Evolutionary conservation across 2,113 vertebrate species (phyloP), one percentile per base, ranked within the genome.

Genomic region (Dipodomys stephensi): DNA sequence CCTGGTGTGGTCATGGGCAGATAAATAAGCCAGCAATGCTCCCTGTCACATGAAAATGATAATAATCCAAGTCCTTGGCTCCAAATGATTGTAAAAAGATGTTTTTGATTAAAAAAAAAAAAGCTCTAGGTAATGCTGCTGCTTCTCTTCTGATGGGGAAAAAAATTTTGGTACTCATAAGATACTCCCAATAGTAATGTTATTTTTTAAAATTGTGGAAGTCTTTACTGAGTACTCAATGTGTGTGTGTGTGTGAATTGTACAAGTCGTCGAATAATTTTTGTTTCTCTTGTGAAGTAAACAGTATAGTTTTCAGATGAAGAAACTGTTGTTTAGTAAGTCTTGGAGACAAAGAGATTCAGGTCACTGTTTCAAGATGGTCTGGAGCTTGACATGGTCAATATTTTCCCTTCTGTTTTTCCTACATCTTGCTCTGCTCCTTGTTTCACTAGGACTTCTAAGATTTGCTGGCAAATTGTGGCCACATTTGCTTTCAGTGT

Each of bases 401-500:
- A 91, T 85, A 64, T 76, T 80, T 95, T 92, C 57, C 60, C 35
- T 79, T 90, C 72, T 11, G 28, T 62, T 68, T 35, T 67, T 32
- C 65, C 12, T 76, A 16, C 25, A 44, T 73, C 73, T 73, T 94
- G 18, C 49, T 76, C 82, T 93, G 76, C 83, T 65, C 65, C 35
- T 23, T 35, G n/a, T 76, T 94, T 87, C 82, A 35, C 39, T 23
- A 73, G 72, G 27, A 16, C 60, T 77, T 74, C 74, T 85, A 76
- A 49, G 30, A 86, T 76, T 22, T 39, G 22, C 49, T 91, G 57
- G 68, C 22, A 76, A 78, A 62, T 27, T 60, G 39, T 71, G 60
- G 60, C 71, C 87, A 62, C 35, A 30, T 85, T 77, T 94, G 53
- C 39, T 83, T 84, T 78, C 32, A 65, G 39, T 76, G 13, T 73